Conservation (phyloP, 1,140 invertebrate genomes). For the Goniozus legneri region DNA sequence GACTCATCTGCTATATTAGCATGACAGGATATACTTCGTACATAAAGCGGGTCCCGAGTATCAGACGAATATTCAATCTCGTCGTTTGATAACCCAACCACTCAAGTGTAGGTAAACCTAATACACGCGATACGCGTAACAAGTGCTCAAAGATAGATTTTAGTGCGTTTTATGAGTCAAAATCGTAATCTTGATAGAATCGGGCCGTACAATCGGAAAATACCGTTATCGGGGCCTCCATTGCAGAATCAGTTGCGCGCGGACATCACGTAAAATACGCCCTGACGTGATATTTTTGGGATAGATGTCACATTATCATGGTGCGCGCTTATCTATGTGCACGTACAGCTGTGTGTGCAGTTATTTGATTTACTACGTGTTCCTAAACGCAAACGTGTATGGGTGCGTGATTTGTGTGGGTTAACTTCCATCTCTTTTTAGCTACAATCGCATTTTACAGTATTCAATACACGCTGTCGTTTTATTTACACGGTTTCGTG, state of each 20-base stretch:
- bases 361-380: constrained; percentile 14
- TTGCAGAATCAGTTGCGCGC: neutral
- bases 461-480: no score
- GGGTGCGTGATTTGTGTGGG: neutral
- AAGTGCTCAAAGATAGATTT: constrained; percentile 19
- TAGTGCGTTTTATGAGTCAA: constrained; percentile 24
- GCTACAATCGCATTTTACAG: no score
- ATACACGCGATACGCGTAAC: constrained; percentile 32
- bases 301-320: constrained; percentile 40
- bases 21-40: constrained; percentile 22
- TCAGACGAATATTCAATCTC: constrained; percentile 18
- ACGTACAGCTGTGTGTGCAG: constrained; percentile 14
- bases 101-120: constrained; percentile 25
- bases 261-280: constrained; percentile 20
- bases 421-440: no score
- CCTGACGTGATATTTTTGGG: constrained; percentile 40
- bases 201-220: no score
- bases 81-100: constrained; percentile 16
- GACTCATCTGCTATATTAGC: constrained; percentile 25
- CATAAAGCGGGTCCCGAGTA: constrained; percentile 19
- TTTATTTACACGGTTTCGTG: no score
- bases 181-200: no score
- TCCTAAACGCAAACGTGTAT: neutral
- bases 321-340: constrained; percentile 21
- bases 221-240: neutral